Conservation (phyloP, 2,888 invertebrate genomes). For the Tachystola acroxantha region DNA sequence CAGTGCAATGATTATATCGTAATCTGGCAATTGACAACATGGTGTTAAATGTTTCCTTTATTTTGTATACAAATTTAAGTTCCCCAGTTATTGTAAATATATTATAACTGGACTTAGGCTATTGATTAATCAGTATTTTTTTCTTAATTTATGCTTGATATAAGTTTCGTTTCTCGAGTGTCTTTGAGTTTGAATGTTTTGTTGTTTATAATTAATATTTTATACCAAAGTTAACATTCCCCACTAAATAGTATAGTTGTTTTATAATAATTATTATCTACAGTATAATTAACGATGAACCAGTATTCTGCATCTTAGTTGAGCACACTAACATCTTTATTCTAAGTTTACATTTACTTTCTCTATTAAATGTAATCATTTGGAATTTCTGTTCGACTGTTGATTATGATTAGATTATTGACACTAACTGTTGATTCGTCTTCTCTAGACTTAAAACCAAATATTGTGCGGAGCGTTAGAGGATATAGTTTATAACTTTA, state of each 20-base stretch:
- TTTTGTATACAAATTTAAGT: constrained; percentile 19
- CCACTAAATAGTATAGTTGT: constrained; percentile 76
- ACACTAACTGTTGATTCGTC: constrained; percentile 60
- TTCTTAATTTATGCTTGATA: constrained; percentile 72
- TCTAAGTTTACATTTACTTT: constrained; percentile 66
- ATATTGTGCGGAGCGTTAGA: constrained; percentile 75
- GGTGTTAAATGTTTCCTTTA: constrained; percentile 3
- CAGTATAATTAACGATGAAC: constrained; percentile 27
- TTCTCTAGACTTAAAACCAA: constrained; percentile 74
- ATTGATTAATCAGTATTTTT: constrained; percentile 73
- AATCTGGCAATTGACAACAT: constrained; percentile 1
- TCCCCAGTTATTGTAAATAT: constrained; percentile 69
- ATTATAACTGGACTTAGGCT: constrained; percentile 58
- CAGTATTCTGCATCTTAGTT: constrained; percentile 52
- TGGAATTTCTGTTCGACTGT: constrained; percentile 62
- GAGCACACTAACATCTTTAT: constrained; percentile 50
- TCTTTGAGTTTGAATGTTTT: constrained; percentile 71
- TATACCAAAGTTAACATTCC: constrained; percentile 88
- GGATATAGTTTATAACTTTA: constrained; percentile 65
- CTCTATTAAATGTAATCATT: constrained; percentile 58
- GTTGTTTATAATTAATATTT: constrained; percentile 77
- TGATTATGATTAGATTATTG: constrained; percentile 34
- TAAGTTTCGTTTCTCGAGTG: constrained; percentile 67
- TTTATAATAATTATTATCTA: constrained; percentile 32
- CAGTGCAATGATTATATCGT: constrained; percentile 22